These are phyloP conservation scores for Leptoclinus maculatus DNA, from an alignment of 2,797 vertebrate species.

Conservation along the genomic window DNA sequence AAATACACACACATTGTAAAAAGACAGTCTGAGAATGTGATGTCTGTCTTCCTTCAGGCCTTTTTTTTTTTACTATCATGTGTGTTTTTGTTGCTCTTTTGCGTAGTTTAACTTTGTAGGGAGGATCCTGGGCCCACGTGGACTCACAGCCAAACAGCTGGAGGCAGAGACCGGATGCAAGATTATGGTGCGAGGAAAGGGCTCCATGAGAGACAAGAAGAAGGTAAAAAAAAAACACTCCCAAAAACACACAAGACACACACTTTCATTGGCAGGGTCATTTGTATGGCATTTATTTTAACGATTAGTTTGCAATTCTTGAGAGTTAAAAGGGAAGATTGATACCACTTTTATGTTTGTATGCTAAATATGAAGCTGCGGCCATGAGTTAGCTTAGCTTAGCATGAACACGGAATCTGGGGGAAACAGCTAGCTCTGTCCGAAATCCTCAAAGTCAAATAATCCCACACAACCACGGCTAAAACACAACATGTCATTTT, in stretches of 20 bases:
- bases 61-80: slow-evolving; percentile 1
- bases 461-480: not conserved
- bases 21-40: not conserved
- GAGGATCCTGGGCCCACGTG: slow-evolving; percentile 97
- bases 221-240: slow-evolving; percentile 87
- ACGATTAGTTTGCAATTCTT: not conserved
- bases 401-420: not conserved
- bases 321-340: not conserved
- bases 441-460: not conserved
- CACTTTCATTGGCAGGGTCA: not conserved
- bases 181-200: slow-evolving; percentile 99
- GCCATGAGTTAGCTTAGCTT: not conserved
- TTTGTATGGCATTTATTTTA: too few relatives aligned
- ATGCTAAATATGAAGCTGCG: not conserved
- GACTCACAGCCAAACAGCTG: slow-evolving; percentile 98
- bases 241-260: not conserved
- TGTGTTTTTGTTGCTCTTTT: slow-evolving; percentile 41
- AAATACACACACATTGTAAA: slow-evolving; percentile 28
- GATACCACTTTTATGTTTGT: too few relatives aligned
- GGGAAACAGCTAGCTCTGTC: not conserved
- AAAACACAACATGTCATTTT: not conserved
- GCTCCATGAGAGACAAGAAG: slow-evolving; percentile 99
- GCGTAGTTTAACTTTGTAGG: slow-evolving; percentile 96
- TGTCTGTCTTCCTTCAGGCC: slow-evolving; percentile 8
- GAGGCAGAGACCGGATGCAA: slow-evolving; percentile 99